These are phyloP conservation scores for Albula goreensis DNA, from an alignment of 2,113 vertebrate genomes.

Conservation along the genomic window DNA sequence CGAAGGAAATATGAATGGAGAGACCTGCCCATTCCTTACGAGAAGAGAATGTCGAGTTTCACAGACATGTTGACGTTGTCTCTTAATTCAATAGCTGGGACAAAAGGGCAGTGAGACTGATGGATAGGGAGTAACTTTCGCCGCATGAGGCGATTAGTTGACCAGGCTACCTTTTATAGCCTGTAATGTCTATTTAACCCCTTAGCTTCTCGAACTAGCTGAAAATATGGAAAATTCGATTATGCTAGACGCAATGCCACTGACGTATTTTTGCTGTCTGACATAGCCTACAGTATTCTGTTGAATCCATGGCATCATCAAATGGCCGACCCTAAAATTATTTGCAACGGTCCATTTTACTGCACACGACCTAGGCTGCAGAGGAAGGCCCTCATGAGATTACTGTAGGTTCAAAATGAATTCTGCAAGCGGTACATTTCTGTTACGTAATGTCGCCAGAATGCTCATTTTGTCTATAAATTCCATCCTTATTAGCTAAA, in stretches of 20 bases:
- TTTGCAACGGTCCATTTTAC: background rate
- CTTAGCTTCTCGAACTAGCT: background rate
- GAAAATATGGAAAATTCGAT: background rate
- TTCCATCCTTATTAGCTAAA: too few species aligned
- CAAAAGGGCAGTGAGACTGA: background rate
- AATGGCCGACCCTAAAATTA: background rate
- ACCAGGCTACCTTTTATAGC: background rate
- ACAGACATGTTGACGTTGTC: background rate
- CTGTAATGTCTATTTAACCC: background rate
- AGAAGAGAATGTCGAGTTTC: background rate
- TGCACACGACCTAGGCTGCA: background rate
- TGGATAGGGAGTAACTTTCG: background rate
- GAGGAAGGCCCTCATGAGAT: too few species aligned
- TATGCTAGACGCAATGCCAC: background rate
- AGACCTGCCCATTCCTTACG: background rate
- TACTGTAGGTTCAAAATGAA: too few species aligned
- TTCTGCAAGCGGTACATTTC: too few species aligned
- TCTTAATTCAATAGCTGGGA: background rate
- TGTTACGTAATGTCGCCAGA: too few species aligned
- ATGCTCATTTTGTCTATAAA: too few species aligned
- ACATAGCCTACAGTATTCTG: background rate
- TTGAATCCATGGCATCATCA: background rate
- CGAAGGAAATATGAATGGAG: background rate
- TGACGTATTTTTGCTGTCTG: background rate
- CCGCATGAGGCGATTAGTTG: background rate